phyloP scores from a whole-genome alignment of 1,140 invertebrate species.

The Venturia canescens region DNA sequence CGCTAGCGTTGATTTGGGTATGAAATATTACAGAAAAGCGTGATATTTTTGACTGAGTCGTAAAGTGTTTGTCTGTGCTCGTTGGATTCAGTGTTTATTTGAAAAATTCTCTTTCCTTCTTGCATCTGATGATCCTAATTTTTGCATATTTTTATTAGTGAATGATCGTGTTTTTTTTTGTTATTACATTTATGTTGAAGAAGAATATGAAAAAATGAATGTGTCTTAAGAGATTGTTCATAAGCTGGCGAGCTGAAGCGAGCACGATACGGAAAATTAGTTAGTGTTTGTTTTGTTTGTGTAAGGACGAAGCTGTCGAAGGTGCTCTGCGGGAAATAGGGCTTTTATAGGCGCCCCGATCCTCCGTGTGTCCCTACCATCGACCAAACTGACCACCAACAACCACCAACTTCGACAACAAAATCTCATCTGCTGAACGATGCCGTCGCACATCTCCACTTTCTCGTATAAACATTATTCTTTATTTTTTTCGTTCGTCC shows the following conservation, averaged over 20 bases:
- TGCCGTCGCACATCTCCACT: conserved; percentile 60
- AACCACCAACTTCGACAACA: conserved; percentile 61
- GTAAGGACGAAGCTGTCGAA: conserved; percentile 89
- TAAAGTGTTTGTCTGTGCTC: not conserved
- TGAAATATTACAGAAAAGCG: not conserved
- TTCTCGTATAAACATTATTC: conserved; percentile 26
- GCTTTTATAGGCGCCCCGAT: conserved; percentile 80
- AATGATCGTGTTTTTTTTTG: too few species aligned
- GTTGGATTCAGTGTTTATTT: conserved; percentile 6
- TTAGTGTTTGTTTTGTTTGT: conserved; percentile 75
- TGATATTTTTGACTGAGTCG: not conserved
- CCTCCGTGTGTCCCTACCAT: conserved; percentile 59
- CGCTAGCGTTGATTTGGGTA: not conserved
- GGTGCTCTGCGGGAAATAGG: conserved; percentile 89
- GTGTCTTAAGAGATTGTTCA: conserved; percentile 3
- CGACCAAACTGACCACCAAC: conserved; percentile 59
- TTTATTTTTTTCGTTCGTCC: not conserved
- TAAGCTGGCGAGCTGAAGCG: conserved; percentile 22
- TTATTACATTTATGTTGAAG: too few species aligned
- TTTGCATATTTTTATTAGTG: conserved; percentile 50
- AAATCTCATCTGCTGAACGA: conserved; percentile 62
- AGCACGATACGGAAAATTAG: conserved; percentile 67
- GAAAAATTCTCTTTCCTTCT: too few species aligned
- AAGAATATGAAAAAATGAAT: conserved; percentile 22
- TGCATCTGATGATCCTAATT: too few species aligned